A percentile compares a stretch with the other conserved stretches of the same genome.
Conservation (phyloP, 1,140 invertebrate species). For the Matsumurasca onukii region DNA sequence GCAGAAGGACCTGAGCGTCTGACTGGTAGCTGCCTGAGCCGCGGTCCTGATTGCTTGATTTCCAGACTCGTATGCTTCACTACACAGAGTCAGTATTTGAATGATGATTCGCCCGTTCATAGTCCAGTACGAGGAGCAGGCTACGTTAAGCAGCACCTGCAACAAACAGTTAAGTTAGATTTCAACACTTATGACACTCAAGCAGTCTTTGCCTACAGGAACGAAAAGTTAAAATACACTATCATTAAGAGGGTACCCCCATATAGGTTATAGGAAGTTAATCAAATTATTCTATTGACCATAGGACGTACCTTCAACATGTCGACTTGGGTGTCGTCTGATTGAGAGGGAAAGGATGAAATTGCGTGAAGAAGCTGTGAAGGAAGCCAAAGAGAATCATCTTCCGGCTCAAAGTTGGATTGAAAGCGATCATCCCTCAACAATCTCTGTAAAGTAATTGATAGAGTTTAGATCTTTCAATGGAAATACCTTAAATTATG, state of each 20-base stretch:
- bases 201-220: not conserved
- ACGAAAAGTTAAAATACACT: no score
- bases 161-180: slow-evolving; percentile 39
- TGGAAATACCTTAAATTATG: not conserved
- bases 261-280: no score
- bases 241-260: no score
- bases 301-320: slow-evolving; percentile 66
- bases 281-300: no score
- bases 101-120: slow-evolving; percentile 81
- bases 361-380: slow-evolving; percentile 84
- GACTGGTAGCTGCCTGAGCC: slow-evolving; percentile 78
- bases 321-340: slow-evolving; percentile 74
- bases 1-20: slow-evolving; percentile 78
- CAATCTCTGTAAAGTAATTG: slow-evolving; percentile 66
- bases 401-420: slow-evolving; percentile 85
- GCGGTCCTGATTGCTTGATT: slow-evolving; percentile 77
- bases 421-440: slow-evolving; percentile 89
- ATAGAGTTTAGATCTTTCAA: slow-evolving; percentile 10
- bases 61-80: slow-evolving; percentile 70
- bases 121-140: slow-evolving; percentile 76
- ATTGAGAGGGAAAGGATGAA: slow-evolving; percentile 69
- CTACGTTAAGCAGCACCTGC: slow-evolving; percentile 77
- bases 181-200: not conserved
- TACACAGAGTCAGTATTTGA: slow-evolving; percentile 71
- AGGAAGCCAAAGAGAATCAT: slow-evolving; percentile 87